Percentiles rank a stretch among this genome's conserved stretches.
phyloP scores from a whole-genome alignment of 2,113 vertebrate species.

The Caretta caretta region DNA sequence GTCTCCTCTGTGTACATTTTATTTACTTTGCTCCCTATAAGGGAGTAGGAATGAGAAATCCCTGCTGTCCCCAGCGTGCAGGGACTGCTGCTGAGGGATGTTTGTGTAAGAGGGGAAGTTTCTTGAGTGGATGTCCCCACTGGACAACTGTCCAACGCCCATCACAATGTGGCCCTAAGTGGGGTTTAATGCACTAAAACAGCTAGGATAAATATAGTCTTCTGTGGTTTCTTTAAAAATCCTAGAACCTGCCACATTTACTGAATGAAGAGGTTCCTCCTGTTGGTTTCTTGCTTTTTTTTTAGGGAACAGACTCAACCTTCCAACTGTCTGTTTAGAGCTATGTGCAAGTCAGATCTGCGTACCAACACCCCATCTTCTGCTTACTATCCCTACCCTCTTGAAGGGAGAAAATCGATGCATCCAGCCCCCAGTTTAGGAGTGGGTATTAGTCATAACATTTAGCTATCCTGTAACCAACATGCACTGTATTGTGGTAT shows the following conservation, averaged over 20 bases:
- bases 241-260: neutral
- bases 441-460: neutral
- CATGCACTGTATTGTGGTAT: neutral
- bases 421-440: neutral
- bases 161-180: neutral
- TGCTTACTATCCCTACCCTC: neutral
- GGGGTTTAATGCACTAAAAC: neutral
- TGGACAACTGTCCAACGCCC: neutral
- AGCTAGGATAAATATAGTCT: neutral
- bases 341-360: neutral
- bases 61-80: neutral
- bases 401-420: neutral
- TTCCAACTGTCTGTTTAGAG: neutral
- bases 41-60: neutral
- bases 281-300: neutral
- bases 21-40: neutral
- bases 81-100: neutral
- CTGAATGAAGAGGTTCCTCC: neutral
- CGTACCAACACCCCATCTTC: neutral
- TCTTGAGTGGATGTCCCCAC: neutral
- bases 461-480: neutral
- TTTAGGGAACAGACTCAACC: neutral
- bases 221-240: neutral
- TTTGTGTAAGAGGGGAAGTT: neutral
- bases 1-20: neutral